These are phyloP conservation scores for Tragelaphus imberbis DNA, from an alignment of 2,113 vertebrate species.

Conservation along the genomic window DNA sequence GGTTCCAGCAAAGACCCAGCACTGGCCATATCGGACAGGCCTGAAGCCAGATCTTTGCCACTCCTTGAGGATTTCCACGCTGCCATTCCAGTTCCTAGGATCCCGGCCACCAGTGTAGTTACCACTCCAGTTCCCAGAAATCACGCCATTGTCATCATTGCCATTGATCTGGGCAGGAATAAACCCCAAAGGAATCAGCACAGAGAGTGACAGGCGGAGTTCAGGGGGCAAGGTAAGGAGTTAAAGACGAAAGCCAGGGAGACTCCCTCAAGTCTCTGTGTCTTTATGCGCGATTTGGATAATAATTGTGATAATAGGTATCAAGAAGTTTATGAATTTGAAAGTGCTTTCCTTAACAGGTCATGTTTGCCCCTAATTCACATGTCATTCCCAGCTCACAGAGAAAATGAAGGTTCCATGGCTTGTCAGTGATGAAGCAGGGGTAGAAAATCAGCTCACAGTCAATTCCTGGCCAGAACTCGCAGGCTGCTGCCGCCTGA, in stretches of 20 bases:
- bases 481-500: neutral
- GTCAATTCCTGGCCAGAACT: neutral
- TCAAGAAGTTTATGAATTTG: neutral
- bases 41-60: conserved; percentile 79
- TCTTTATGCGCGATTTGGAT: neutral
- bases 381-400: neutral
- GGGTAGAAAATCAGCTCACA: too few relatives aligned
- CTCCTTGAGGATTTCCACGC: conserved; percentile 78
- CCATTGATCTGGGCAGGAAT: conserved; percentile 75
- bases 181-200: neutral
- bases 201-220: neutral
- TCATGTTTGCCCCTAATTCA: neutral
- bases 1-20: conserved; percentile 85
- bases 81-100: conserved; percentile 82
- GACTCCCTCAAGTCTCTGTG: neutral
- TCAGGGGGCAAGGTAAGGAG: neutral
- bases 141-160: conserved; percentile 81
- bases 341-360: neutral
- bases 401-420: neutral
- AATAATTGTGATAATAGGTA: neutral
- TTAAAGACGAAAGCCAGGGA: neutral
- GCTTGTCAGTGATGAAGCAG: neutral
- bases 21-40: conserved; percentile 82
- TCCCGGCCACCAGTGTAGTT: conserved; percentile 75
- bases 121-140: conserved; percentile 84